Evolutionary conservation across 35 echinoderm and acorn worm genomes (phyloP).

Genomic region (Stichopus chloronotus): DNA sequence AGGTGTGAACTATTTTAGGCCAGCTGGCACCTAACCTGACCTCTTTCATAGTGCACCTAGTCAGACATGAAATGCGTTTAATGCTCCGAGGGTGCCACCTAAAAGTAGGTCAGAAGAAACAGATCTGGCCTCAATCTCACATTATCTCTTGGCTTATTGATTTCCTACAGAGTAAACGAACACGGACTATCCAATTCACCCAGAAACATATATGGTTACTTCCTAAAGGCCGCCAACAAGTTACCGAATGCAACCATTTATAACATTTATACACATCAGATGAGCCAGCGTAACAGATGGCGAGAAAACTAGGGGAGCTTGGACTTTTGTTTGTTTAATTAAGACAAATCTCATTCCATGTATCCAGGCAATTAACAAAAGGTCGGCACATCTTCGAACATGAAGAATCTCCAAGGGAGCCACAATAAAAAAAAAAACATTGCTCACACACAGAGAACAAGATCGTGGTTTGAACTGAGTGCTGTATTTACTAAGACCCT

Average conservation of each 20-base stretch:
- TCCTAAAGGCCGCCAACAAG: background rate
- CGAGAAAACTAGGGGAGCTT: too few species aligned
- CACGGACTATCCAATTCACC: background rate
- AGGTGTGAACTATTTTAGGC: constrained; percentile 30
- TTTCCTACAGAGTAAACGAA: background rate
- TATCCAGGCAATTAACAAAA: too few species aligned
- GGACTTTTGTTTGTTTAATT: too few species aligned
- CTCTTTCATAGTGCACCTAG: background rate
- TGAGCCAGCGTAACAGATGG: too few species aligned
- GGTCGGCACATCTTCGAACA: too few species aligned
- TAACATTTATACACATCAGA: background rate
- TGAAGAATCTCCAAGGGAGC: too few species aligned
- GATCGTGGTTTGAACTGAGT: too few species aligned
- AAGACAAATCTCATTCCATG: too few species aligned
- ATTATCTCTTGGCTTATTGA: background rate
- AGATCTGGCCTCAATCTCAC: background rate
- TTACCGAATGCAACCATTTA: background rate
- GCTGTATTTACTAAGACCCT: background rate
- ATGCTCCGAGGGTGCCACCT: background rate
- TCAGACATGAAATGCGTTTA: background rate
- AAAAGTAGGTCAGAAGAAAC: constrained; percentile 40
- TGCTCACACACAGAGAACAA: too few species aligned
- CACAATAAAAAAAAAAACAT: too few species aligned
- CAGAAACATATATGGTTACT: background rate
- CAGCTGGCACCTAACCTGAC: background rate